phyloP scores from a whole-genome alignment of 2,888 invertebrate species.

The Sipunculus nudus region DNA sequence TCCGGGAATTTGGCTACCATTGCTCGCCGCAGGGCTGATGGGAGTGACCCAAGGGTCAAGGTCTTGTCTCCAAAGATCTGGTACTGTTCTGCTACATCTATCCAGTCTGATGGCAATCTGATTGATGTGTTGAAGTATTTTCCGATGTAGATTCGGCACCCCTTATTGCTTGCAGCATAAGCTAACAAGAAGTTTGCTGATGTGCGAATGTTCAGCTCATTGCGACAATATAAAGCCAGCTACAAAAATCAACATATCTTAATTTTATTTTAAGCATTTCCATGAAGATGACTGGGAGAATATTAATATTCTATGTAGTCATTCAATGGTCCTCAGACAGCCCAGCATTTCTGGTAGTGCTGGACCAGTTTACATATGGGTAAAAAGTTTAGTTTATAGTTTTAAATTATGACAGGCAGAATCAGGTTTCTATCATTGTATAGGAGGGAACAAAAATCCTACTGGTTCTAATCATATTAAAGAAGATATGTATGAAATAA shows the following conservation, averaged over 20 bases:
- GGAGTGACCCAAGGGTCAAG: slow-evolving; percentile 59
- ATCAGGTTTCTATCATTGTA: too few species aligned
- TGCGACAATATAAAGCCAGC: slow-evolving; percentile 68
- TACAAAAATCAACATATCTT: slow-evolving; percentile 43
- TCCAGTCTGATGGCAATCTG: slow-evolving; percentile 68
- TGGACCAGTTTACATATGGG: too few species aligned
- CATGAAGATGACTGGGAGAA: too few species aligned
- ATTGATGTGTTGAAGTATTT: slow-evolving; percentile 65
- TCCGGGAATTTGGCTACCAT: slow-evolving; percentile 67
- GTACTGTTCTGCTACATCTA: slow-evolving; percentile 67
- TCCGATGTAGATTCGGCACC: slow-evolving; percentile 63
- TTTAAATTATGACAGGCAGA: too few species aligned
- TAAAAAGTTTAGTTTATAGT: too few species aligned
- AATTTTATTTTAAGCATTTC: slow-evolving; percentile 3
- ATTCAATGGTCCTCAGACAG: too few species aligned
- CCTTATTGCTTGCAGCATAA: slow-evolving; percentile 55
- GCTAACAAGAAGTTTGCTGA: slow-evolving; percentile 68
- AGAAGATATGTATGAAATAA: too few species aligned
- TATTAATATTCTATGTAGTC: too few species aligned
- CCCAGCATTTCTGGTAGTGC: too few species aligned
- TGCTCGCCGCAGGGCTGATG: slow-evolving; percentile 63
- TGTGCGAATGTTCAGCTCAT: slow-evolving; percentile 67
- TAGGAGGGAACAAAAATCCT: too few species aligned
- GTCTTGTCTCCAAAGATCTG: slow-evolving; percentile 59
- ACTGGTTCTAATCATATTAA: too few species aligned